Percentiles rank a stretch among this genome's conserved stretches.
These are phyloP conservation scores for Lophius piscatorius DNA, from an alignment of 2,113 vertebrate species.

Conservation along the genomic window DNA sequence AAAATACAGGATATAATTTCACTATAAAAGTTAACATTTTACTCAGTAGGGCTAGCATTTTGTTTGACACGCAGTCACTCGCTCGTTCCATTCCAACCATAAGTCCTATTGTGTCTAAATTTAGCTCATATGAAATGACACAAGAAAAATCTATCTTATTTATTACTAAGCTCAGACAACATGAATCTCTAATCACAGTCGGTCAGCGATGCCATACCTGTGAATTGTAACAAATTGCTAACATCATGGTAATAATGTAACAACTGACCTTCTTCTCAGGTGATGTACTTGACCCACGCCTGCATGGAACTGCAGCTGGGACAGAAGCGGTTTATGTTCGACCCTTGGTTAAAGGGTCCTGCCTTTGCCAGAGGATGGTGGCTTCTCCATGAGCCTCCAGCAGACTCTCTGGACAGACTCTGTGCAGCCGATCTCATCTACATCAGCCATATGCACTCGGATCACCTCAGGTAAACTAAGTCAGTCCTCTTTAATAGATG, in stretches of 20 bases:
- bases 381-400: conserved; percentile 83
- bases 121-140: too few relatives aligned
- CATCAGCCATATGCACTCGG: conserved; percentile 87
- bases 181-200: too few relatives aligned
- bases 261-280: conserved; percentile 50
- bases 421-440: conserved; percentile 82
- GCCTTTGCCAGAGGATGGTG: conserved; percentile 87
- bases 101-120: too few relatives aligned
- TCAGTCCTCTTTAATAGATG: neutral
- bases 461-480: conserved; percentile 85
- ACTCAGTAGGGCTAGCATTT: too few relatives aligned
- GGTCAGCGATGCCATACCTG: too few relatives aligned
- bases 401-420: conserved; percentile 78
- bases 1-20: too few relatives aligned
- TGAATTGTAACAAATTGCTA: neutral
- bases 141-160: too few relatives aligned
- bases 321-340: conserved; percentile 77
- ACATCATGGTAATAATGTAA: neutral
- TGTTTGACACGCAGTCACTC: too few relatives aligned
- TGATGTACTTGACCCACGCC: conserved; percentile 83
- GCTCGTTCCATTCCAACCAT: too few relatives aligned
- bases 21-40: too few relatives aligned
- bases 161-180: too few relatives aligned
- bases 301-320: conserved; percentile 84
- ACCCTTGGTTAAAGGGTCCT: conserved; percentile 84